Conservation (phyloP, 2,888 invertebrate species). For the Frankliniella intonsa region DNA sequence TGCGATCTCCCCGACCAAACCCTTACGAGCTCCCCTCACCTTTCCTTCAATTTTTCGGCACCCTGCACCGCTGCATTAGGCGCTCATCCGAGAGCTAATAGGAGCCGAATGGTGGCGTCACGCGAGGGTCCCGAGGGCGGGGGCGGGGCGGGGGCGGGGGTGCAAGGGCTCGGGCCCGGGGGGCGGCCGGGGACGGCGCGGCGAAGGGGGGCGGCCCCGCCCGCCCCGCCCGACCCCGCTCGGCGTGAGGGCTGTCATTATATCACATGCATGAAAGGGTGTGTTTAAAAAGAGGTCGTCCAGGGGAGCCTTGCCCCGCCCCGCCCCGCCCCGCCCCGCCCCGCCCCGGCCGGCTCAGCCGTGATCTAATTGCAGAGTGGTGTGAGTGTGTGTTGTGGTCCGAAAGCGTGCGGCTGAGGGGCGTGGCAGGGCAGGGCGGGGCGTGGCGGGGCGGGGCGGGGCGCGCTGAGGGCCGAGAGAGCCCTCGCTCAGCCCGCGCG, state of each 20-base stretch:
- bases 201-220: neutral
- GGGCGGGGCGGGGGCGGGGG: neutral
- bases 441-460: too few species aligned
- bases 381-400: neutral
- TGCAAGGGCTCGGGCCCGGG: neutral
- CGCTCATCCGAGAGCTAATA: neutral
- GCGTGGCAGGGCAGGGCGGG: too few species aligned
- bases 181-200: too few species aligned
- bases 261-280: constrained; percentile 21
- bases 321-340: too few species aligned
- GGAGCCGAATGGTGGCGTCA: constrained; percentile 10
- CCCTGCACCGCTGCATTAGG: neutral
- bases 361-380: constrained; percentile 12
- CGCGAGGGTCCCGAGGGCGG: neutral
- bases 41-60: too few species aligned
- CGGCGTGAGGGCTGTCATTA: neutral
- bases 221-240: neutral
- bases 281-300: neutral
- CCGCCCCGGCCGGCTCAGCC: neutral
- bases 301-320: too few species aligned
- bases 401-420: neutral
- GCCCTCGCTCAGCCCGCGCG: too few species aligned
- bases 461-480: too few species aligned
- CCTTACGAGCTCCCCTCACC: too few species aligned
- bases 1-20: too few species aligned